Evolutionary conservation across 2,797 vertebrate species (phyloP).

Genomic region (Benthosema pterotum): DNA sequence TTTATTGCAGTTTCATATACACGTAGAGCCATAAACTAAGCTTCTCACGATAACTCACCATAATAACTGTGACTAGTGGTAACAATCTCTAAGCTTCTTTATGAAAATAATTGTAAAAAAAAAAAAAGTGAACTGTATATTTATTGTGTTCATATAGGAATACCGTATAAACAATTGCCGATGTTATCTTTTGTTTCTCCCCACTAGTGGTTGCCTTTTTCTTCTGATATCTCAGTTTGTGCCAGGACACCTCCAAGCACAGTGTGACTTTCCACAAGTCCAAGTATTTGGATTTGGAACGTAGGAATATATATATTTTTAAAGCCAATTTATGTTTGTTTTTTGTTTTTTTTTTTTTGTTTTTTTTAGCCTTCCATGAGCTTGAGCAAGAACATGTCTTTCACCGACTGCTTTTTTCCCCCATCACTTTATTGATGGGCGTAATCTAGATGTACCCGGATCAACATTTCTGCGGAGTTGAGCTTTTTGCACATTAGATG

Average conservation of each 20-base stretch:
- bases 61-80: slow-evolving; percentile 39
- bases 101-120: slow-evolving; percentile 58
- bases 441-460: background rate
- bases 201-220: background rate
- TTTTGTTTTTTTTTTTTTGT: no score
- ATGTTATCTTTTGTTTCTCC: slow-evolving; percentile 21
- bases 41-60: slow-evolving; percentile 36
- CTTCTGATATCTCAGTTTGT: slow-evolving; percentile 6
- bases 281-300: slow-evolving; percentile 33
- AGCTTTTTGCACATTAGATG: slow-evolving; percentile 1
- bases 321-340: slow-evolving; percentile 23
- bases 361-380: no score
- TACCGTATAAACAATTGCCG: slow-evolving; percentile 17
- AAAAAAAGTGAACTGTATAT: slow-evolving; percentile 48
- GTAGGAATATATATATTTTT: slow-evolving; percentile 34
- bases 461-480: slow-evolving; percentile 9
- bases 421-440: background rate
- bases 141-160: slow-evolving; percentile 60
- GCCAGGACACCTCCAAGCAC: slow-evolving; percentile 23
- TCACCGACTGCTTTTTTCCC: background rate
- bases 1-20: slow-evolving; percentile 46
- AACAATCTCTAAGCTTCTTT: slow-evolving; percentile 43
- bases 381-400: no score
- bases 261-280: slow-evolving; percentile 11
- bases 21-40: slow-evolving; percentile 37